Conservation (phyloP, 2,113 vertebrate genomes). For the Bucco capensis region DNA sequence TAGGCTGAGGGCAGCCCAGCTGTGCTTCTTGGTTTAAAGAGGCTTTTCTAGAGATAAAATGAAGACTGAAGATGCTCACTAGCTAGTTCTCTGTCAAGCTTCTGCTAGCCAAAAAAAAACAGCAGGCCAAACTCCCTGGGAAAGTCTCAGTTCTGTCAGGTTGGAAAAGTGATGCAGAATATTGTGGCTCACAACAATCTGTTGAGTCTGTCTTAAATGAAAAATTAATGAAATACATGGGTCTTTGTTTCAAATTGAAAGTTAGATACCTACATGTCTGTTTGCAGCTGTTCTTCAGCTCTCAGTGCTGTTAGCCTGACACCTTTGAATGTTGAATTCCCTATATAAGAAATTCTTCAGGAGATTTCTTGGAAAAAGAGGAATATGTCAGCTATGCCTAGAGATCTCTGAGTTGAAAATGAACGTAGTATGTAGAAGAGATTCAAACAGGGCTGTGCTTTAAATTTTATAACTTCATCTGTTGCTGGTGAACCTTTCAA, state of each 20-base stretch:
- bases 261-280: not conserved
- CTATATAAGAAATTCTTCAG: not conserved
- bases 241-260: not conserved
- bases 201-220: not conserved
- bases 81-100: not conserved
- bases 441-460: not conserved
- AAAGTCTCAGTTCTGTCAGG: not conserved
- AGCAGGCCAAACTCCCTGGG: not conserved
- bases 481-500: not conserved
- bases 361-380: not conserved
- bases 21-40: not conserved
- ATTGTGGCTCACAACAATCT: not conserved
- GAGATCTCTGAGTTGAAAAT: not conserved
- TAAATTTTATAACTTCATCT: not conserved
- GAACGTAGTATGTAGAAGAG: not conserved
- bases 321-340: not conserved
- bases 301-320: not conserved
- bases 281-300: not conserved
- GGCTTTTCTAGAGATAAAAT: not conserved
- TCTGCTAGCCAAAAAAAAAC: not conserved
- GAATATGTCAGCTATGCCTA: not conserved
- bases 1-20: not conserved
- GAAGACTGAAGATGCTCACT: not conserved
- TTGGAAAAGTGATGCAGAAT: not conserved
- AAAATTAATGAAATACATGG: not conserved